Percentiles rank a stretch among this genome's conserved stretches.
Evolutionary conservation across 2,888 invertebrate genomes (phyloP).

Genomic region (Lissocephala sabroskyi): DNA sequence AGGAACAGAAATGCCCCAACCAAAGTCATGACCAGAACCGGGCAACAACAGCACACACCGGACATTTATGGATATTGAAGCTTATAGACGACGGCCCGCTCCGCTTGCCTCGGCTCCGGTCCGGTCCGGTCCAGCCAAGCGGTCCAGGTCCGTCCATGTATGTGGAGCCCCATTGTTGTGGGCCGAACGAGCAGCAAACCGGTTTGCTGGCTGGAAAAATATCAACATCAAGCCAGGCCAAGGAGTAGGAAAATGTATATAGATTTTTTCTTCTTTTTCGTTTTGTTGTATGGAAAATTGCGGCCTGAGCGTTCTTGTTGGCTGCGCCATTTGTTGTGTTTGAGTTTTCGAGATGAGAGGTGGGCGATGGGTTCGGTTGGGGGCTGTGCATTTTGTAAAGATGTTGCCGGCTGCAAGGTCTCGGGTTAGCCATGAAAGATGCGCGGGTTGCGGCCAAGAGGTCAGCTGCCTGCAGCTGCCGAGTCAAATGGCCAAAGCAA

Average conservation of each 20-base stretch:
- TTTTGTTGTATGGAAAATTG: slow-evolving; percentile 42
- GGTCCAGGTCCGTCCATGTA: too few species aligned
- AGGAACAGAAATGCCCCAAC: slow-evolving; percentile 13
- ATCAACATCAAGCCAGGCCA: neutral
- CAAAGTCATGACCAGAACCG: slow-evolving; percentile 52
- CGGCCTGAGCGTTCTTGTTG: slow-evolving; percentile 18
- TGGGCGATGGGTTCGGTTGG: too few species aligned
- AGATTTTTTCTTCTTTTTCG: slow-evolving; percentile 17
- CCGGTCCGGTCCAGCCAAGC: neutral
- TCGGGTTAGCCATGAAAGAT: too few species aligned
- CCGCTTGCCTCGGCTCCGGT: neutral
- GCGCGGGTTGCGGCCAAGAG: slow-evolving; percentile 26
- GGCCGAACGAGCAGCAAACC: slow-evolving; percentile 7
- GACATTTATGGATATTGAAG: slow-evolving; percentile 65
- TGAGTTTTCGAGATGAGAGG: too few species aligned
- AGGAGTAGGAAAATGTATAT: slow-evolving; percentile 20
- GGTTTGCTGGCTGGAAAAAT: slow-evolving; percentile 16
- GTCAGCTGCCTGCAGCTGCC: slow-evolving; percentile 22
- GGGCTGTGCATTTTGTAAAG: too few species aligned
- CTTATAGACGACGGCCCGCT: slow-evolving; percentile 43
- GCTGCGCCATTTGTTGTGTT: slow-evolving; percentile 12
- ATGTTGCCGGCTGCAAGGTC: too few species aligned
- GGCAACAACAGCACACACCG: slow-evolving; percentile 35
- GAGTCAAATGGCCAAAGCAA: slow-evolving; percentile 13
- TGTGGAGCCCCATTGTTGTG: neutral